These are phyloP conservation scores for Pseudoatta argentina DNA, from an alignment of 1,140 invertebrate genomes.

Conservation along the genomic window DNA sequence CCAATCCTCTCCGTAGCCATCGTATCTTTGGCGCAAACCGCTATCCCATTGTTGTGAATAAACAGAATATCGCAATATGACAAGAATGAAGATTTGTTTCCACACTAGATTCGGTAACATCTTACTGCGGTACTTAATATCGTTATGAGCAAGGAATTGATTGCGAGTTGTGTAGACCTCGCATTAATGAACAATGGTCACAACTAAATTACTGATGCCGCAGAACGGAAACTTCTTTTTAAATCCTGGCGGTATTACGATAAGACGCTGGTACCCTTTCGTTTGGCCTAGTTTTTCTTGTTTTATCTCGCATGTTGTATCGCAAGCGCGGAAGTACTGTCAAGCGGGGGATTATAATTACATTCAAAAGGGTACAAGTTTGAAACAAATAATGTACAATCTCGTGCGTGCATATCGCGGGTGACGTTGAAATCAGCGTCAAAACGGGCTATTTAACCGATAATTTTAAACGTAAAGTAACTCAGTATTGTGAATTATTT, in stretches of 20 bases:
- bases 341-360: conserved; percentile 74
- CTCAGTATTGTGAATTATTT: conserved; percentile 19
- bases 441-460: conserved; percentile 16
- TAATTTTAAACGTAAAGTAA: conserved; percentile 37
- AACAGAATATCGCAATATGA: not conserved
- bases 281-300: conserved; percentile 76
- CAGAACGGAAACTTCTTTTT: conserved; percentile 71
- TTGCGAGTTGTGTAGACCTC: not conserved
- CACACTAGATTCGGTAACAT: conserved; percentile 6
- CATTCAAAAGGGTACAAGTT: conserved; percentile 69
- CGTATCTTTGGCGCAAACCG: conserved; percentile 80
- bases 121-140: not conserved
- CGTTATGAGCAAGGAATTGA: not conserved
- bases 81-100: conserved; percentile 25
- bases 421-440: conserved; percentile 18
- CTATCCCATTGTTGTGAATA: conserved; percentile 72
- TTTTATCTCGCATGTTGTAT: conserved; percentile 77
- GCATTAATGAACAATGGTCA: not conserved
- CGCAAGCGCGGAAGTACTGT: conserved; percentile 79
- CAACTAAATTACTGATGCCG: not conserved
- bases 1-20: conserved; percentile 88
- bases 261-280: conserved; percentile 55
- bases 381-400: conserved; percentile 58
- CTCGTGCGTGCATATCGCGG: conserved; percentile 53
- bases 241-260: conserved; percentile 77